phyloP scores from a whole-genome alignment of 1,140 invertebrate species.

The Melanaphis sacchari region DNA sequence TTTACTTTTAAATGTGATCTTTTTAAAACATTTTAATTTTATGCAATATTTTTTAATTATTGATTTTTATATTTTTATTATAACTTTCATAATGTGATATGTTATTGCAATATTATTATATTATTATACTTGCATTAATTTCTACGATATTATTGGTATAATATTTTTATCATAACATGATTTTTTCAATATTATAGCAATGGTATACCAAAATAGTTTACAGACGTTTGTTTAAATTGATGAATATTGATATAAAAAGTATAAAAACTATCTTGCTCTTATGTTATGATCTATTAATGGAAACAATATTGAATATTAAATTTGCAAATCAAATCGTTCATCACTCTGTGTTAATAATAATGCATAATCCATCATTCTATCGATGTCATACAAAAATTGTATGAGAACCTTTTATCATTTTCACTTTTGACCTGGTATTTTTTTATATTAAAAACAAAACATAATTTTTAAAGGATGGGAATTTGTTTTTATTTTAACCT shows the following conservation, averaged over 20 bases:
- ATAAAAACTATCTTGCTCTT: neutral
- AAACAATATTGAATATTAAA: slow-evolving; percentile 1
- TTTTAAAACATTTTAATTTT: no score
- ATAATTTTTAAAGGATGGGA: slow-evolving; percentile 9
- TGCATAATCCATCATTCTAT: slow-evolving; percentile 10
- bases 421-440: neutral
- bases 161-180: neutral
- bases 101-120: neutral
- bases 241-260: neutral
- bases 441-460: slow-evolving; percentile 24
- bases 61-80: no score
- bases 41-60: no score
- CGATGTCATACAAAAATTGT: neutral
- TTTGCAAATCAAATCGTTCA: neutral
- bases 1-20: no score
- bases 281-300: neutral
- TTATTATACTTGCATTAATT: neutral
- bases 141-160: neutral
- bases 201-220: neutral
- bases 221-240: neutral
- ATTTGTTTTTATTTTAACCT: neutral
- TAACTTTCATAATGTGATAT: neutral
- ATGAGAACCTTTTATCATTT: slow-evolving; percentile 20
- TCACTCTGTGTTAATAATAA: neutral
- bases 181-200: neutral